Percentiles rank a stretch among this genome's conserved stretches.
Evolutionary conservation across 2,113 vertebrate genomes (phyloP).

Genomic region (Mus musculus): DNA sequence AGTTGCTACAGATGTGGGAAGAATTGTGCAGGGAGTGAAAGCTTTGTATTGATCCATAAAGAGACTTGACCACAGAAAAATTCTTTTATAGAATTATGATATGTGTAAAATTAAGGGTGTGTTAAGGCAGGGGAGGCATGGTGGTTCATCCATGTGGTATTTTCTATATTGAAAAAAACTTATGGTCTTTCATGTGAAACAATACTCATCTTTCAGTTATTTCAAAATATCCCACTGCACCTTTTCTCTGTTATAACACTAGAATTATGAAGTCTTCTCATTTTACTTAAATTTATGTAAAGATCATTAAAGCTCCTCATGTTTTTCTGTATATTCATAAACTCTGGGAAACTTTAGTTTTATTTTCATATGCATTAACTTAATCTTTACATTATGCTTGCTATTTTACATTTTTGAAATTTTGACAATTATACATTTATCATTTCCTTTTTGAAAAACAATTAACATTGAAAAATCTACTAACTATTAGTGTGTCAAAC

Average conservation of each 20-base stretch:
- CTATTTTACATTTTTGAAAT: not conserved
- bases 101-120: not conserved
- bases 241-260: not conserved
- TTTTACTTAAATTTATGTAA: not conserved
- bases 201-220: not conserved
- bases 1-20: not conserved
- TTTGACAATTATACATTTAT: conserved; percentile 14
- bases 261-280: not conserved
- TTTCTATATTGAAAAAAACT: not conserved
- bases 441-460: not conserved
- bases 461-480: not conserved
- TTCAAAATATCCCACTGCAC: not conserved
- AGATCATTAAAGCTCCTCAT: not conserved
- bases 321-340: not conserved
- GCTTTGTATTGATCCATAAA: not conserved
- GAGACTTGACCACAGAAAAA: not conserved
- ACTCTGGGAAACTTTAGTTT: not conserved
- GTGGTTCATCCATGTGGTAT: not conserved
- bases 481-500: not conserved
- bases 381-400: not conserved
- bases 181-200: not conserved
- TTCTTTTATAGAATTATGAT: not conserved
- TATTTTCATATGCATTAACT: not conserved
- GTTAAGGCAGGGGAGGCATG: not conserved
- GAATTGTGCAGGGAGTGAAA: not conserved